phyloP scores from a whole-genome alignment of 2,797 vertebrate species.

The Coendou prehensilis region DNA sequence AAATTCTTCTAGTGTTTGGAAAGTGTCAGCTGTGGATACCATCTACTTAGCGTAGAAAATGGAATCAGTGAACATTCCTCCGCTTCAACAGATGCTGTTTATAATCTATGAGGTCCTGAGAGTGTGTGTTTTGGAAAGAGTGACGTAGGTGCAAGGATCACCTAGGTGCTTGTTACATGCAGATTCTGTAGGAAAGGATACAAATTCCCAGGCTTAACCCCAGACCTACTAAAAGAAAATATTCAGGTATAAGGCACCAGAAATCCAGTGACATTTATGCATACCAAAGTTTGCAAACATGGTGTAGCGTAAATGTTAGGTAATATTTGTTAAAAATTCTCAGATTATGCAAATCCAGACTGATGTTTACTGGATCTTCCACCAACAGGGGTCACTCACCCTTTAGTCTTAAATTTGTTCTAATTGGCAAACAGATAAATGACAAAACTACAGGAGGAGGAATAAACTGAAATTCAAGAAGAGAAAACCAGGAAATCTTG shows the following conservation, averaged over 20 bases:
- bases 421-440: not conserved
- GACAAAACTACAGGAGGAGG: not conserved
- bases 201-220: not conserved
- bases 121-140: slow-evolving; percentile 17
- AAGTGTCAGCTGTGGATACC: slow-evolving; percentile 52
- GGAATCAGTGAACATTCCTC: not conserved
- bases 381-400: not conserved
- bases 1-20: slow-evolving; percentile 64
- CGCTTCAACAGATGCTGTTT: slow-evolving; percentile 40
- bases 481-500: not conserved
- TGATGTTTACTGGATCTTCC: not conserved
- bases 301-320: not conserved
- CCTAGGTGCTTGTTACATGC: not conserved
- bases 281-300: not conserved
- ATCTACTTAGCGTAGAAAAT: not conserved
- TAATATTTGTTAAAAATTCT: slow-evolving; percentile 45
- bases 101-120: not conserved
- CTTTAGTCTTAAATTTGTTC: slow-evolving; percentile 12
- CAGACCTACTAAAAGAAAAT: not conserved
- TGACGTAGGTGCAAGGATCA: not conserved
- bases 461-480: not conserved
- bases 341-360: not conserved
- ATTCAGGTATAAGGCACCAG: not conserved
- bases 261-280: not conserved
- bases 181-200: not conserved